Evolutionary conservation across 2,888 invertebrate genomes (phyloP), one percentile per base, ranked within the genome.

Genomic region (Eurytoma californica): DNA sequence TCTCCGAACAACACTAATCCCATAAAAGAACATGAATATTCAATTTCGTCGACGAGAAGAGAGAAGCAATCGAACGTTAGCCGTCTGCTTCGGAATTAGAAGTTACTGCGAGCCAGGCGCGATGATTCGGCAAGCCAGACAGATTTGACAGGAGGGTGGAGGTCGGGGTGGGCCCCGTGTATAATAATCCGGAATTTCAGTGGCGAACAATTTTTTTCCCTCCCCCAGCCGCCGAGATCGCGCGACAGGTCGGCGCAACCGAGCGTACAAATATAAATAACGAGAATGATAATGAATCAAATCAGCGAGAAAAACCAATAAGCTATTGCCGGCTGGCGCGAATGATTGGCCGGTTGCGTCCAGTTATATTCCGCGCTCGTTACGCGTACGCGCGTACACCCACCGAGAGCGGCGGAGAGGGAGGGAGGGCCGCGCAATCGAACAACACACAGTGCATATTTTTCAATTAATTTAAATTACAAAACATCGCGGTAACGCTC

Each of bases 381-480:
- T 70, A 61, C 49, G 61, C 65, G 16, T 9, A 18, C 9, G 60
- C n/a, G 47, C 55, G 24, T 3, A 53, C 47, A 65, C 57, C 70
- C 47, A 16, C 53, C 66, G 16, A 67, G n/a, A 20, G 12, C 75
- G 7, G 65, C 74, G 7, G 55, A 1, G 5, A 28, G 79, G 69
- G 77, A 65, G 24, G 20, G 76, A 70, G 76, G 68, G 24, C 16
- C 83, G 84, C 83, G 83, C 85, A 85, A 87, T 86, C 86, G 84
- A 85, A 86, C 86, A 87, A 87, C 88, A 84, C 85, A 86, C 86
- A 86, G 85, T 88, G 89, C 89, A 89, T 88, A 89, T 89, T 89
- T 89, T 89, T 89, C 89, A 88, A 89, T 89, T 89, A 89, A 89
- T 89, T 89, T 89, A 88, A 89, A 89, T 89, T 88, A 88, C 89